Conservation (phyloP, 2,113 vertebrate species). For the Odocoileus hemionus region DNA sequence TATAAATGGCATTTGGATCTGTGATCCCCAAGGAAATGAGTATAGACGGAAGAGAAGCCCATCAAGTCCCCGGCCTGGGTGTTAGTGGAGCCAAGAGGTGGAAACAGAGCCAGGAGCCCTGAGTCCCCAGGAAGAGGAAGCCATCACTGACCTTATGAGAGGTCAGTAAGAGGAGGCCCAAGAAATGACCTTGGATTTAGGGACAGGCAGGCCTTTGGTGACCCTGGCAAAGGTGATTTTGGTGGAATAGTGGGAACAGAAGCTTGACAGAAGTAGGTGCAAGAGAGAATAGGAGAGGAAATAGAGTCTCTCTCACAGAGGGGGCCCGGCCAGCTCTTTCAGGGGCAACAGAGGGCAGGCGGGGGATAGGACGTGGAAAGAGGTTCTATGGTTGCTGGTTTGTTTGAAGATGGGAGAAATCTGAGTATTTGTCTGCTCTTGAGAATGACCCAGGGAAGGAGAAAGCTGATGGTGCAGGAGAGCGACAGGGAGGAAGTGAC, state of each 20-base stretch:
- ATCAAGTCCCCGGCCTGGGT: not conserved
- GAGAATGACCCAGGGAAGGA: not conserved
- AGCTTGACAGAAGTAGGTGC: not conserved
- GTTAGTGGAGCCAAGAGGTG: too few species aligned
- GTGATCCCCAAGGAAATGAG: not conserved
- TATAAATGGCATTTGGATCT: not conserved
- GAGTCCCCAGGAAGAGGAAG: not conserved
- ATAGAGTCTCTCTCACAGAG: not conserved
- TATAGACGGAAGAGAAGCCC: not conserved
- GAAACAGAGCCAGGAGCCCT: fast-evolving
- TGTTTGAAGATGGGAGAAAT: not conserved
- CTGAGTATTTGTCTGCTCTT: not conserved
- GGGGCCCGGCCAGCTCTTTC: too few species aligned
- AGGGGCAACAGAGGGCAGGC: too few species aligned
- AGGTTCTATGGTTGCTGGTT: too few species aligned
- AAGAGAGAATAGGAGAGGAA: too few species aligned
- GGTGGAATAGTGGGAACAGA: not conserved
- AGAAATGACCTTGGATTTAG: too few species aligned
- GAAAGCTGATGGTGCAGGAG: fast-evolving
- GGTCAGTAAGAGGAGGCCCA: not conserved
- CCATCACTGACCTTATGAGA: fast-evolving
- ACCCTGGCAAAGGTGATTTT: not conserved
- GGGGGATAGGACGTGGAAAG: fast-evolving
- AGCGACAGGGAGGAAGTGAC: too few species aligned
- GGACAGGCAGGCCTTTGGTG: fast-evolving